phyloP scores from a whole-genome alignment of 1,140 invertebrate species.

The Cydia pomonella region DNA sequence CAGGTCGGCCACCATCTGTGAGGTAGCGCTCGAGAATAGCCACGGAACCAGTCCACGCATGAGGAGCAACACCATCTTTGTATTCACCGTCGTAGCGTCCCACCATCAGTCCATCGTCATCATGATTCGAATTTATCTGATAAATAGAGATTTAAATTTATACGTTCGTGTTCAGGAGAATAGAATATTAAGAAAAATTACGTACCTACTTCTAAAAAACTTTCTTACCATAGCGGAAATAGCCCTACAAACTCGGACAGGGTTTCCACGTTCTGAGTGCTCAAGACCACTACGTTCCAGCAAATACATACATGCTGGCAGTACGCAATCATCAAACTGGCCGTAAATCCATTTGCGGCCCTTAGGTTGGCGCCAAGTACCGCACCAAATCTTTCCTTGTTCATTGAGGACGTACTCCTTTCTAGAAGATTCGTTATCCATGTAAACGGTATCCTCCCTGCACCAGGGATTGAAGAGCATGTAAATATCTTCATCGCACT shows the following conservation, averaged over 20 bases:
- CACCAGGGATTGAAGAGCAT: constrained; percentile 93
- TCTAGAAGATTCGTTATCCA: constrained; percentile 83
- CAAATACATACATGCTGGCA: constrained; percentile 84
- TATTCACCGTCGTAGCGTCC: constrained; percentile 89
- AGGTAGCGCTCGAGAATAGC: constrained; percentile 86
- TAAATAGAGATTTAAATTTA: no score
- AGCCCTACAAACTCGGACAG: constrained; percentile 85
- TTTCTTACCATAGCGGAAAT: constrained; percentile 85
- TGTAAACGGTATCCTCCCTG: constrained; percentile 85
- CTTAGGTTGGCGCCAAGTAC: constrained; percentile 83
- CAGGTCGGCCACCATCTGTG: constrained; percentile 83
- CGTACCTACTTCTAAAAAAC: no score
- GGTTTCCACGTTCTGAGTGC: constrained; percentile 85
- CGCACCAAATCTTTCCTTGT: constrained; percentile 89
- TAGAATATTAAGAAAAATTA: no score
- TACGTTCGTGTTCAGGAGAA: no score
- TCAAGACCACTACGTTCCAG: constrained; percentile 83
- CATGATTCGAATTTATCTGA: constrained; percentile 81
- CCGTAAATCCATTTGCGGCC: constrained; percentile 89
- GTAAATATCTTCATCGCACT: constrained; percentile 84
- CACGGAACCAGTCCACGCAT: constrained; percentile 86
- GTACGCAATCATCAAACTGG: constrained; percentile 86
- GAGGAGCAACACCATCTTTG: constrained; percentile 83
- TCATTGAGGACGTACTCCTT: constrained; percentile 89
- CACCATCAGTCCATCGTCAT: constrained; percentile 86